A percentile compares a stretch with the other conserved stretches of the same genome.
Evolutionary conservation across 2,888 invertebrate genomes (phyloP).

Genomic region (Hyalella azteca): DNA sequence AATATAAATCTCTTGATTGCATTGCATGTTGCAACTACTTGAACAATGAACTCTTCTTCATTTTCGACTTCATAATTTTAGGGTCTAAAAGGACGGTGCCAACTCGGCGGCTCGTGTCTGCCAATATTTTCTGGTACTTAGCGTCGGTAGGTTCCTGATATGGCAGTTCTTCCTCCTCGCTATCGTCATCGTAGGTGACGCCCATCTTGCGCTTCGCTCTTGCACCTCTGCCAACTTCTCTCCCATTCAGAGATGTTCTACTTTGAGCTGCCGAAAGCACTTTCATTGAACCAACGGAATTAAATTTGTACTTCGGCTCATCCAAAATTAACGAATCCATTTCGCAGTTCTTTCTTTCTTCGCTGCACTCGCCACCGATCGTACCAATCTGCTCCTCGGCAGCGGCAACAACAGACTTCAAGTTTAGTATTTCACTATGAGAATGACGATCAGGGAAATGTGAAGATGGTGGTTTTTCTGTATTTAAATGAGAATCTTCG

Average conservation of each 20-base stretch:
- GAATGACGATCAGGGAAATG: background rate
- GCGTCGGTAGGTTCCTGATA: background rate
- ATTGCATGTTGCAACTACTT: no score
- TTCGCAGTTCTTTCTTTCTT: no score
- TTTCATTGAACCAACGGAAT: no score
- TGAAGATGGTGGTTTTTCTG: background rate
- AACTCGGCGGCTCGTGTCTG: conserved; percentile 39
- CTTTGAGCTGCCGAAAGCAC: background rate
- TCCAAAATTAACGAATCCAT: no score
- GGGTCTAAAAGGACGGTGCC: conserved; percentile 42
- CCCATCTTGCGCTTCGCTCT: conserved; percentile 5
- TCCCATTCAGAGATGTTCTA: no score
- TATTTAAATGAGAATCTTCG: background rate
- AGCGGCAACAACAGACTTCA: background rate
- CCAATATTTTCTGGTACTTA: conserved; percentile 50
- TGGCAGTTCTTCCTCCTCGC: background rate
- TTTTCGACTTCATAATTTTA: conserved; percentile 49
- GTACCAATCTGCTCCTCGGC: background rate
- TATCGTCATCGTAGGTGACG: conserved; percentile 2
- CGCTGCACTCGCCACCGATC: background rate
- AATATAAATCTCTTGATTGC: no score
- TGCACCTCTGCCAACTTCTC: background rate
- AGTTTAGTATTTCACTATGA: background rate
- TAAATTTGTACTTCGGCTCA: no score
- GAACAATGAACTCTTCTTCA: conserved; percentile 47